Conservation (phyloP, 2,888 invertebrate species). For the Synanthedon vespiformis region DNA sequence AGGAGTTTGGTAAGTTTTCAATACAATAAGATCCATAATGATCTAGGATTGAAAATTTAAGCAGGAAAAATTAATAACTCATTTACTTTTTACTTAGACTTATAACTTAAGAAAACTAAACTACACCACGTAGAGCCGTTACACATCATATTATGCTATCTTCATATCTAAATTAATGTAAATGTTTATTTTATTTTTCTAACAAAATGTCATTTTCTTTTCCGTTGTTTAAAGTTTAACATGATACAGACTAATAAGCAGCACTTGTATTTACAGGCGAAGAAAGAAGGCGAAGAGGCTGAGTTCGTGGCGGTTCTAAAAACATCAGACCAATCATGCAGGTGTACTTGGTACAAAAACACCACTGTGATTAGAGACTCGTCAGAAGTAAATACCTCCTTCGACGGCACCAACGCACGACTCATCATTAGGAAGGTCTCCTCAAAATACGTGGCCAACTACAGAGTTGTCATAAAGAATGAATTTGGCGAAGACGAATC, state of each 20-base stretch:
- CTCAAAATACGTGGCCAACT: slow-evolving; percentile 83
- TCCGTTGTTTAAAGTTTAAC: not conserved
- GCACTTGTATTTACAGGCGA: slow-evolving; percentile 29
- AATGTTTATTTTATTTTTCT: no score
- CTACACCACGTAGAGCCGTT: no score
- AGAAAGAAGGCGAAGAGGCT: slow-evolving; percentile 74
- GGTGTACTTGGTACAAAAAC: slow-evolving; percentile 89
- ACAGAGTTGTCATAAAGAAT: slow-evolving; percentile 89
- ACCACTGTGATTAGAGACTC: slow-evolving; percentile 81
- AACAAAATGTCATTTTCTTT: no score
- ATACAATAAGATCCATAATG: no score
- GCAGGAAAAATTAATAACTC: no score
- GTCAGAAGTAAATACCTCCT: slow-evolving; percentile 81
- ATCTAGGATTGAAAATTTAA: no score
- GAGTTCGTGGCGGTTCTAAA: slow-evolving; percentile 83
- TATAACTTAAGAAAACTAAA: no score
- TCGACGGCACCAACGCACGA: slow-evolving; percentile 85
- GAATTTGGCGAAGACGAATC: slow-evolving; percentile 92
- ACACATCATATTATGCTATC: no score
- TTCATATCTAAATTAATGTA: no score
- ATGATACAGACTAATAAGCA: not conserved
- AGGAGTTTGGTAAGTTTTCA: slow-evolving; percentile 75
- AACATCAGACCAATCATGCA: slow-evolving; percentile 81
- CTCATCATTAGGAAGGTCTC: slow-evolving; percentile 82
- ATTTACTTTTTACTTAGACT: no score